Evolutionary conservation across 2,797 vertebrate species (phyloP).

Genomic region (Gephyroberyx darwinii): DNA sequence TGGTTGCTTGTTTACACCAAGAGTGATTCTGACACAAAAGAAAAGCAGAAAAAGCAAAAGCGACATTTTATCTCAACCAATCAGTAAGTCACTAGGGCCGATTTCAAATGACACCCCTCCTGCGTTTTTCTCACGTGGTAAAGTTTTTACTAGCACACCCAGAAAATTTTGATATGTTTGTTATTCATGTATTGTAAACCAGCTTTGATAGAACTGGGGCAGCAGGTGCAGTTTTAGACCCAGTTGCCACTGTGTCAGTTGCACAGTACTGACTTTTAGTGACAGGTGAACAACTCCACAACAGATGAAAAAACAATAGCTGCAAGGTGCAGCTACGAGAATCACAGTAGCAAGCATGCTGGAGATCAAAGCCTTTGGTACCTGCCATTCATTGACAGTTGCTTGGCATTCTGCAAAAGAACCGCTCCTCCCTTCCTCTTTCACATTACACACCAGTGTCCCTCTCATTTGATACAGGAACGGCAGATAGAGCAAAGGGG

Average conservation of each 20-base stretch:
- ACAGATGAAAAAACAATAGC: conserved; percentile 40
- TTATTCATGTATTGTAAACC: not conserved
- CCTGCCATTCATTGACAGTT: conserved; percentile 9
- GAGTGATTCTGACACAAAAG: conserved; percentile 11
- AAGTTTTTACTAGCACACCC: no score
- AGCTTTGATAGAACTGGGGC: not conserved
- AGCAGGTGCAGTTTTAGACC: conserved; percentile 16
- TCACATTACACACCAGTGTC: not conserved
- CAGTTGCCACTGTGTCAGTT: conserved; percentile 31
- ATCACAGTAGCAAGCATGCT: not conserved
- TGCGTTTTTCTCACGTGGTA: no score
- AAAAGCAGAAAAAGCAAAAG: conserved; percentile 6
- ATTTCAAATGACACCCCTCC: not conserved
- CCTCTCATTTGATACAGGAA: not conserved
- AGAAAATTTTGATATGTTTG: not conserved
- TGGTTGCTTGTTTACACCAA: conserved; percentile 7
- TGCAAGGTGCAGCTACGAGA: conserved; percentile 9
- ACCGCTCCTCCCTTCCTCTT: not conserved
- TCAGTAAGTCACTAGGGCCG: not conserved
- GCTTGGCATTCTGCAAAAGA: conserved; percentile 4
- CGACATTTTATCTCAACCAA: not conserved
- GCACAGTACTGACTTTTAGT: conserved; percentile 18
- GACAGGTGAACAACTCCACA: conserved; percentile 39
- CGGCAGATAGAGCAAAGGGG: not conserved
- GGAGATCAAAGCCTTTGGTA: not conserved